Base-by-base conservation (phyloP, 2,113 vertebrate genomes). In the Ceuthmochares aereus region DNA sequence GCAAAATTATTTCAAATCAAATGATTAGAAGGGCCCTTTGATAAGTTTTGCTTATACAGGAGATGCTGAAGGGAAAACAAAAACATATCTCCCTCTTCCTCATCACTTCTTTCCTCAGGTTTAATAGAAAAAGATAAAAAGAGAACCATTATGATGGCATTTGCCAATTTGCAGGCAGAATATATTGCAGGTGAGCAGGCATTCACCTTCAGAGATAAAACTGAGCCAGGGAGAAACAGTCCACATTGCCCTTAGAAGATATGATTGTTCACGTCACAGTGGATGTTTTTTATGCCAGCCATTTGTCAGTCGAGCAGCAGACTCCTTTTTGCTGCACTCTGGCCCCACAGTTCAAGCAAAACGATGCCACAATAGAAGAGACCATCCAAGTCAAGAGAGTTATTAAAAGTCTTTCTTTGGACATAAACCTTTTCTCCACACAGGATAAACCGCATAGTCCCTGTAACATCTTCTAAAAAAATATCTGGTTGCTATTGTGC, bases 181-280 rank as follows among this genome's bases (percentile, higher is more conserved):
- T 94, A 89, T 90, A 86, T 62, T 92, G 80, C 89, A 92, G 91
- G 94, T 91, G 91, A 84, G 62, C 14, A 90, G 58, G 36, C 89
- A 90, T 95, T 94, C 90, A 87, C 85, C 79, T 95, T 79, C 62
- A 87, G 70, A 96, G 91, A 92, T 94, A 93, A 95, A 98, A 95
- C 26, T 1, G 8, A 96, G 69, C 62, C 29, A 36, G n/a, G 52
- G 16, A 94, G 85, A 72, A 40, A 77, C 68, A 94, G 55, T 74
- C 78, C 83, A 84, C 54, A 5, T 49, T 96, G 79, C 62, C 87
- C 83, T 94, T 93, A 92, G 79, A 90, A 93, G 83, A 49, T 92
- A 89, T 70, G 89, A 92, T 91, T 3, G 8, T 42, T 75, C 42
- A 25, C n/a, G 8, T 83, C 6, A 7, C 42, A 8, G 27, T 74